Evolutionary conservation across 2,113 vertebrate genomes (phyloP).

Genomic region (Pheucticus melanocephalus): DNA sequence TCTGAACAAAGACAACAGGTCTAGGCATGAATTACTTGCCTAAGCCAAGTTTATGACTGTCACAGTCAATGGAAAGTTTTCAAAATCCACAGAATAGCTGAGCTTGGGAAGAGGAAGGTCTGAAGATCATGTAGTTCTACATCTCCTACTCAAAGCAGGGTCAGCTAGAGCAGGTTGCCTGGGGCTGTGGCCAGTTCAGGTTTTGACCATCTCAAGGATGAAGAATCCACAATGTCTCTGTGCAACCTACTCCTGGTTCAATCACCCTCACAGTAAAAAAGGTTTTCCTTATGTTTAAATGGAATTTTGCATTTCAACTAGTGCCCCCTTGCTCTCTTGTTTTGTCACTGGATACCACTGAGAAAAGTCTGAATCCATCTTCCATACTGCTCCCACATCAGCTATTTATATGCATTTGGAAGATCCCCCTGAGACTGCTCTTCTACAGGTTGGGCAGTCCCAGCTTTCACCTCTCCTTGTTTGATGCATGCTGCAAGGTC

Average conservation of each 20-base stretch:
- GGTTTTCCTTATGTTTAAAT: not conserved
- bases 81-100: not conserved
- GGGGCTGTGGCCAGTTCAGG: not conserved
- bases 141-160: not conserved
- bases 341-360: not conserved
- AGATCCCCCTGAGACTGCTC: not conserved
- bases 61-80: not conserved
- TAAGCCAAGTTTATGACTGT: not conserved
- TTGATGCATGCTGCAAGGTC: not conserved
- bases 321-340: not conserved
- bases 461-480: not conserved
- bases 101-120: not conserved
- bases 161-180: not conserved
- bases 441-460: not conserved
- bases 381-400: not conserved
- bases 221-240: not conserved
- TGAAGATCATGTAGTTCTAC: not conserved
- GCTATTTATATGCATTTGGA: not conserved
- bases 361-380: not conserved
- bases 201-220: not conserved
- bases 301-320: not conserved
- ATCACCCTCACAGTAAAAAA: not conserved
- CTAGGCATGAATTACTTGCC: not conserved
- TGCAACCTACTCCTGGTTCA: not conserved
- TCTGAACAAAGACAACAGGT: not conserved